These are phyloP conservation scores for Leucoma salicis DNA, from an alignment of 2,888 invertebrate species.

Conservation along the genomic window DNA sequence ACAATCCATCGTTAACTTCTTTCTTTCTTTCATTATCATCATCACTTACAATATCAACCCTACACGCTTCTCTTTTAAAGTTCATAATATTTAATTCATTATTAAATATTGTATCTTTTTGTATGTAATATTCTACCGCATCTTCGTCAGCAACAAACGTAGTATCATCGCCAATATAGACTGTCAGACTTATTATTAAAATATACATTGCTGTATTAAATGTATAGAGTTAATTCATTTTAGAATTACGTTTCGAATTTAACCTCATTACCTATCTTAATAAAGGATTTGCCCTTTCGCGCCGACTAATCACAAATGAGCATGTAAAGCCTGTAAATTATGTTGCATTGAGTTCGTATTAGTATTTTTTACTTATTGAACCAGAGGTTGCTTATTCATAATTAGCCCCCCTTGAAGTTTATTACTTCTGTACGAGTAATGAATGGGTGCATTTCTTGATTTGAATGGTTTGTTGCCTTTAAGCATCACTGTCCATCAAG, in stretches of 20 bases:
- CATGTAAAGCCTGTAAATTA: constrained; percentile 81
- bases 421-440: constrained; percentile 76
- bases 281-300: constrained; percentile 82
- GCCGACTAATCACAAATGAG: constrained; percentile 81
- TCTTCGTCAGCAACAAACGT: constrained; percentile 70
- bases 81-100: constrained; percentile 58
- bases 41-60: constrained; percentile 67
- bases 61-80: constrained; percentile 57
- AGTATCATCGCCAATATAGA: constrained; percentile 49
- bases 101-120: constrained; percentile 73
- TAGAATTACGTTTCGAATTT: constrained; percentile 55
- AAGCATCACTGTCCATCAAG: constrained; percentile 44
- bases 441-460: constrained; percentile 60
- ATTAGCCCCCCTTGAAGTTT: constrained; percentile 79
- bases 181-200: constrained; percentile 56
- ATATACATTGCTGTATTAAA: constrained; percentile 52
- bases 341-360: constrained; percentile 77
- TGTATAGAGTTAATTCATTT: constrained; percentile 47
- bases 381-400: constrained; percentile 75
- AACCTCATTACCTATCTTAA: constrained; percentile 83
- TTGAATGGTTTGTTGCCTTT: constrained; percentile 48
- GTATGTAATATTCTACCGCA: constrained; percentile 76
- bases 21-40: constrained; percentile 78
- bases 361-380: constrained; percentile 53
- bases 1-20: constrained; percentile 83